Evolutionary conservation across 2,797 vertebrate genomes (phyloP), one percentile per base, ranked within the genome.

Genomic region (Danio choprae): DNA sequence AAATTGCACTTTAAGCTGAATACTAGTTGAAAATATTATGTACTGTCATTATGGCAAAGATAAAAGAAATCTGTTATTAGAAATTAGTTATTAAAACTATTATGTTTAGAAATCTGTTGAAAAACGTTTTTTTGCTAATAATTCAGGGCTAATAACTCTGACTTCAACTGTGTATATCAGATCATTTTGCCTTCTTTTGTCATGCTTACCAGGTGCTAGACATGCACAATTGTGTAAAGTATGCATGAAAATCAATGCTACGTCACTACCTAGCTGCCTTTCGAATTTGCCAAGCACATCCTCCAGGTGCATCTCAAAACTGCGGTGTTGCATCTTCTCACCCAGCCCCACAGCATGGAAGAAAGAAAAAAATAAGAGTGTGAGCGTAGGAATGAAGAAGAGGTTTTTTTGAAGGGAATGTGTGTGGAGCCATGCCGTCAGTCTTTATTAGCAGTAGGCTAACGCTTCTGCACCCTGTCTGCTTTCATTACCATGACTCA

Each of bases 401-500:
- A 58, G 62, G 51, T 71, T 85, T 80, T 75, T 29, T 29, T 29
- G 74, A 77, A 81, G 51, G 83, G 84, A 74, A 78, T n/a, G 46
- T 68, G 77, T 80, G 80, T 73, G 58, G 79, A 84, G 74, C 75
- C 41, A 60, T 51, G 48, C 64, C 48, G 82, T 87, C 86, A 84
- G 64, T 86, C 84, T 87, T 87, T 86, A 87, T 87, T 87, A 87
- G 78, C 40, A 20, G 79, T 76, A 68, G 75, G 79, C 64, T 81
- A 82, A 82, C 76, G 81, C 87, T 83, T 85, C 79, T 81, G 84
- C 84, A 84, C 81, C 83, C 65, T 81, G 85, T 87, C 87, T 73
- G 77, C 79, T 86, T 83, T 83, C 84, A 84, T 88, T 87, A 86
- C 51, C 81, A 86, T 87, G 83, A 85, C 74, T 84, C 84, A 86